Base-by-base conservation (phyloP, 2,797 vertebrate species). In the Rhinoraja longicauda region DNA sequence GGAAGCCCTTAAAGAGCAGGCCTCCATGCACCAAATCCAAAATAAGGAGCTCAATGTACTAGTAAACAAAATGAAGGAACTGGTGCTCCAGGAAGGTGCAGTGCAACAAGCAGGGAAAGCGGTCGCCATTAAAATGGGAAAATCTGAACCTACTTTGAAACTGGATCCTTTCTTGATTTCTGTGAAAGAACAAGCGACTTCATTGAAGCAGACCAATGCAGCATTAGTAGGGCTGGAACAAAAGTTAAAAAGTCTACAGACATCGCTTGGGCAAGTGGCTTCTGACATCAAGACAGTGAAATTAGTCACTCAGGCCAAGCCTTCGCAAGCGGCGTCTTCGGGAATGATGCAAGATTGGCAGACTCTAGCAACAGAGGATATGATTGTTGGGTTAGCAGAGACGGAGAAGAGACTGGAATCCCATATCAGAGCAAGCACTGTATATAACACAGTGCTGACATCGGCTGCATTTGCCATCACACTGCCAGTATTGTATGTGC, bases 1-100 rank as follows among this genome's bases (percentile, higher is more conserved):
- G 95, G 98, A 99, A 94, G 98, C 97, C 39, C 97, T 99, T 93
- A 96, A 94, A 78, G 96, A 98, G 81, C 99, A 99, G 95, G 98
- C 97, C 0, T 97, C 96, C 53, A 96, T 96, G 94, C 97, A 99
- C 93, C 96, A 95, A 75, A 93, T 95, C 77, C 98, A 99, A 95
- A 98, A 98, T 94, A 96, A 96, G 24, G 97, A 99, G 94, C 97
- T 99, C 4, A 95, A 94, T 0, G 93, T 95, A 0, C 95, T 99
- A 93, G 97, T 99, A 79, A 94, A 95, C 93, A 96, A 94, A 93
- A 96, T 99, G 94, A 96, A 96, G 94, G 94, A 94, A 10, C 59
- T 97, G 81, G 93, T 98, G 81, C 95, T 94, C 21, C 94, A 96
- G 0, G 93, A 93, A 72, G 90, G 93, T 2, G 93, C 93, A 93